These are phyloP conservation scores for Leptinotarsa undecemlineata DNA, from an alignment of 1,140 invertebrate genomes.

Conservation along the genomic window DNA sequence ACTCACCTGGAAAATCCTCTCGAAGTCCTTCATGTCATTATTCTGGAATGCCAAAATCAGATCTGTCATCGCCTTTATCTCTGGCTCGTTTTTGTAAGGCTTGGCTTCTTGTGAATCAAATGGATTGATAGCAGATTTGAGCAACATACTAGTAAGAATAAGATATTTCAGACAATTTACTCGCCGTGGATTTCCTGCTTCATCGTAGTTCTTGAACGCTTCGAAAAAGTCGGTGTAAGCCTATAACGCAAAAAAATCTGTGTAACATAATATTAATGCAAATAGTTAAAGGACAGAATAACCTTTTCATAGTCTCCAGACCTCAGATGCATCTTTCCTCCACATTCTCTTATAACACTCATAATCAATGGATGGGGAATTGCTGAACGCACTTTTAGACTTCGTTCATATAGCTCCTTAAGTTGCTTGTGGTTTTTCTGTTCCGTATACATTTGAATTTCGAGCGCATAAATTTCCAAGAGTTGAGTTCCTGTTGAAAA, in stretches of 20 bases:
- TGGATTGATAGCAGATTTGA: constrained; percentile 98
- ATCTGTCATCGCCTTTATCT: constrained; percentile 98
- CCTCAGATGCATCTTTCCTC: constrained; percentile 98
- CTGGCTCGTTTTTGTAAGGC: constrained; percentile 98
- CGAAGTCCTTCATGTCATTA: constrained; percentile 98
- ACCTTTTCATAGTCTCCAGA: constrained; percentile 90
- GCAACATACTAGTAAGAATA: constrained; percentile 97
- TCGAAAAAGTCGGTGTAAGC: constrained; percentile 99
- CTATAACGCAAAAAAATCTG: constrained; percentile 51
- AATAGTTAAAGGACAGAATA: constrained; percentile 47
- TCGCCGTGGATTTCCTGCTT: constrained; percentile 92
- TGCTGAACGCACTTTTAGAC: constrained; percentile 96
- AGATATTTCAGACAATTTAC: constrained; percentile 99
- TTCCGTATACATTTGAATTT: constrained; percentile 99
- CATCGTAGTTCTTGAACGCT: constrained; percentile 99
- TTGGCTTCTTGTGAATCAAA: constrained; percentile 99
- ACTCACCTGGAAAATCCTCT: constrained; percentile 92
- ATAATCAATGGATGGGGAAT: constrained; percentile 99
- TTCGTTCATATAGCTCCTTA: constrained; percentile 96
- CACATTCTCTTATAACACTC: constrained; percentile 98
- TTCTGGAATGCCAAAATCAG: constrained; percentile 97
- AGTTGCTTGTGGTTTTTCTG: constrained; percentile 99
- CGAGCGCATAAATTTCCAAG: constrained; percentile 96
- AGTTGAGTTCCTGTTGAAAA: constrained; percentile 80
- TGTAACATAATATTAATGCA: too few relatives aligned